Conservation (phyloP, 2,113 vertebrate species). For the Centropristis striata region DNA sequence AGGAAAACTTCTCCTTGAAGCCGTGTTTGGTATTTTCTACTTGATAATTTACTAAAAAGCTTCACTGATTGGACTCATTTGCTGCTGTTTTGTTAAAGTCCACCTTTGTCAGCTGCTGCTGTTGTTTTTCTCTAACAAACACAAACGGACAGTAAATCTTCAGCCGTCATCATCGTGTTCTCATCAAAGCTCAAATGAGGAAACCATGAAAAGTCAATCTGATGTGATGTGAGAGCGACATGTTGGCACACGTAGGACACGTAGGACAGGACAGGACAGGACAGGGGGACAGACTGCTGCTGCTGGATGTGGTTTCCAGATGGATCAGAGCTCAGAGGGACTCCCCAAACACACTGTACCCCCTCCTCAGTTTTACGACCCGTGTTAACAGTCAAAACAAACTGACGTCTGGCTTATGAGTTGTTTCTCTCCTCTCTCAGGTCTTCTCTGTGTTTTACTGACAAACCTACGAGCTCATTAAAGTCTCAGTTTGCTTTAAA, state of each 20-base stretch:
- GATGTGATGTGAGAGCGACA: constrained; percentile 7
- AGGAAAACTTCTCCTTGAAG: neutral
- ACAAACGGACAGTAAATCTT: constrained; percentile 51
- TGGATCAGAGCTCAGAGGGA: constrained; percentile 45
- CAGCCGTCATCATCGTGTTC: constrained; percentile 37
- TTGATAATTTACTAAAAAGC: neutral
- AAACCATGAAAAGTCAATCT: constrained; percentile 49
- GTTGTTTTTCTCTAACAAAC: constrained; percentile 16
- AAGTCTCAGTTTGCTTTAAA: too few species aligned
- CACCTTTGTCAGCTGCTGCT: neutral
- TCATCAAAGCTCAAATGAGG: constrained; percentile 66
- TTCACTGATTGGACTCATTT: too few species aligned
- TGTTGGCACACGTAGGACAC: too few species aligned
- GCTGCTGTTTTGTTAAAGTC: neutral
- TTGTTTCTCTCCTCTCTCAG: constrained; percentile 20
- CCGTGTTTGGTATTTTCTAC: neutral
- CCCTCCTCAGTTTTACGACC: constrained; percentile 48
- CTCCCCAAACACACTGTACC: constrained; percentile 27
- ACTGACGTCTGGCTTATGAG: constrained; percentile 35
- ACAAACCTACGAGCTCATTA: too few species aligned
- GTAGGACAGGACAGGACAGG: constrained; percentile 10
- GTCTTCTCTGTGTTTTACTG: too few species aligned
- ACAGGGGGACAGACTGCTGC: constrained; percentile 3
- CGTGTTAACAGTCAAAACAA: constrained; percentile 52
- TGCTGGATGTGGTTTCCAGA: constrained; percentile 72